Base-by-base conservation (phyloP, 2,888 invertebrate species). In the Branchellion lobata region DNA sequence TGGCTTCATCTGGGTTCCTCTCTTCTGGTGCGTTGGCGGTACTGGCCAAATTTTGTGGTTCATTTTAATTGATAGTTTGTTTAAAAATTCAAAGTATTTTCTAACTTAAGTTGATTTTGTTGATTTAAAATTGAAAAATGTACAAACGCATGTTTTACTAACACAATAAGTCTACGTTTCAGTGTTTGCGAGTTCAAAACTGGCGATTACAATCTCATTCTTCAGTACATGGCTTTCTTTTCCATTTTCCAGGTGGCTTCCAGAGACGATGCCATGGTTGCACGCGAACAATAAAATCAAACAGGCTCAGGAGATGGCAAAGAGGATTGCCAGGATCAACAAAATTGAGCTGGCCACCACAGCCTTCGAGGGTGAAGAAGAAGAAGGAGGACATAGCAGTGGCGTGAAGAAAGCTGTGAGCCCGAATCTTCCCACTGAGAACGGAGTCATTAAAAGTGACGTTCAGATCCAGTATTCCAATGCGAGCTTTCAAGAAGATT, bases 261-360 rank as follows among this genome's bases (percentile, higher is more conserved):
- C 82, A 3, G 82, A 82, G 71, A 81, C 81, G 14, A 65, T 81
- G 11, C 79, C 81, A 11, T 82, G 81, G 81, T 76, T 82, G 24
- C 77, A 72, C 29, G 81, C 82, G 8, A 82, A 82, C 47, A 76
- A 77, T 47, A 73, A 80, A 27, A 27, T 65, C 27, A 81, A 82
- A 21, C 78, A 81, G 65, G 81, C 81, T 21, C 73, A 82, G 61
- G 53, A 77, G 51, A 80, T 84, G 14, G 34, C 84, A 24, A 53
- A 77, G 61, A 80, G 77, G 24, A 83, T 83, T n/a, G 83, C 82
- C 65, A 81, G 80, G 40, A 78, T 83, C 34, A 84, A 84, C 74
- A 75, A 77, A 14, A 34, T 82, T 14, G 18, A 47, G 18, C 8
- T 47, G 47, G 11, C 47, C 18, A 18, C 8, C 8, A 47, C 8